These are phyloP conservation scores for Taphrorychus bicolor DNA, from an alignment of 2,888 invertebrate species.

Conservation along the genomic window DNA sequence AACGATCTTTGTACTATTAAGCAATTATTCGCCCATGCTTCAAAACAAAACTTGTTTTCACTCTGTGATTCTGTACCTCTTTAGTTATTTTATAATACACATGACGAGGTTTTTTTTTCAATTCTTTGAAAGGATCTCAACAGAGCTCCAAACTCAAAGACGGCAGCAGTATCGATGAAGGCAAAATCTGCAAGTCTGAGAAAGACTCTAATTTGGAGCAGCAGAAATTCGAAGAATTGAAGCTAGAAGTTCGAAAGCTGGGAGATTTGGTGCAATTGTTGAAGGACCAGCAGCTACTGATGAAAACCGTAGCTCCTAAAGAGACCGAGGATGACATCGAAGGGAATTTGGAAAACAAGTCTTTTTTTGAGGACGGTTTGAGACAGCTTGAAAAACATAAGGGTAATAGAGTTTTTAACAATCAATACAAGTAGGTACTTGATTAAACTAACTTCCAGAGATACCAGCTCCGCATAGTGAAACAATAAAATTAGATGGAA, in stretches of 20 bases:
- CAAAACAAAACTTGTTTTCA: neutral
- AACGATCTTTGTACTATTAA: no score
- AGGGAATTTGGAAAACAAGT: constrained; percentile 15
- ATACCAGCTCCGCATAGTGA: neutral
- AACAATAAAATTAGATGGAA: constrained; percentile 19
- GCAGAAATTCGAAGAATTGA: constrained; percentile 48
- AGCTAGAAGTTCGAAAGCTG: constrained; percentile 53
- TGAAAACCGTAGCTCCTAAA: neutral
- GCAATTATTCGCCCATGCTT: no score
- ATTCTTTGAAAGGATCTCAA: neutral
- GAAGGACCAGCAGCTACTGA: constrained; percentile 49
- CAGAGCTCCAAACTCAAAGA: neutral
- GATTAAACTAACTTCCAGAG: neutral
- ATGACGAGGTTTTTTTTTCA: neutral
- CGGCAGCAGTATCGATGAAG: constrained; percentile 9
- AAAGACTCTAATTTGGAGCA: constrained; percentile 39
- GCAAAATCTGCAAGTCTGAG: constrained; percentile 10
- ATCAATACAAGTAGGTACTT: neutral
- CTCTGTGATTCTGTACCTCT: neutral
- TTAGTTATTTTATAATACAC: no score
- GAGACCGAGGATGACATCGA: no score
- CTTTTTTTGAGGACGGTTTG: neutral
- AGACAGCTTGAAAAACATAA: neutral
- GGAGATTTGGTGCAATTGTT: constrained; percentile 51
- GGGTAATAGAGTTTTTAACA: neutral